These are phyloP conservation scores for Boleophthalmus pectinirostris DNA, from an alignment of 2,113 vertebrate species.

Conservation along the genomic window DNA sequence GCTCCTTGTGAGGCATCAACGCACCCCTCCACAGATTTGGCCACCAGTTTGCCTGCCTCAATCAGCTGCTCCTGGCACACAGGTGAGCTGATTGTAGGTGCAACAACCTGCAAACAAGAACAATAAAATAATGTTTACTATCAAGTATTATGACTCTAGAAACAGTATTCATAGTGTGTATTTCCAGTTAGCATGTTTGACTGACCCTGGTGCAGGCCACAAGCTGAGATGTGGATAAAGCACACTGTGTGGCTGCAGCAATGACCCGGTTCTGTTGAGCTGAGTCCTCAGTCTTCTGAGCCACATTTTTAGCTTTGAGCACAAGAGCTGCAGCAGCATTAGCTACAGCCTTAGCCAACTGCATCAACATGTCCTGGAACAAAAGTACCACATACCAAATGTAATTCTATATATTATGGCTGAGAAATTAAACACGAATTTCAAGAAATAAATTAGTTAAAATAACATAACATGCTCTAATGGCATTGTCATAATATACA, in stretches of 20 bases:
- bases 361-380: conserved; percentile 92
- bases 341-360: conserved; percentile 93
- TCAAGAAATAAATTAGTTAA: background rate
- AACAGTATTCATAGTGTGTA: background rate
- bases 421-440: background rate
- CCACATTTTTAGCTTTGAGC: conserved; percentile 95
- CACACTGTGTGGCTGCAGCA: conserved; percentile 93
- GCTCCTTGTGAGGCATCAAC: conserved; percentile 90
- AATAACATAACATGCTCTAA: background rate
- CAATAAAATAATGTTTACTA: background rate
- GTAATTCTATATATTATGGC: background rate
- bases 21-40: conserved; percentile 94
- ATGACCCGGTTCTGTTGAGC: conserved; percentile 92
- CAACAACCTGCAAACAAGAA: conserved; percentile 83
- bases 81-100: conserved; percentile 94
- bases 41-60: conserved; percentile 92
- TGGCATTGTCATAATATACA: background rate
- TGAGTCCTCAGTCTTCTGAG: conserved; percentile 90
- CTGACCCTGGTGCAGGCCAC: conserved; percentile 96
- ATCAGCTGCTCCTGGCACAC: conserved; percentile 97
- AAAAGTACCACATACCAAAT: background rate
- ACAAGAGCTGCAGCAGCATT: conserved; percentile 90
- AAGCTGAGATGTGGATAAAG: conserved; percentile 95
- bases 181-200: background rate
- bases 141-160: background rate